phyloP scores from a whole-genome alignment of 2,888 invertebrate genomes.

The Pristionchus japonicus region DNA sequence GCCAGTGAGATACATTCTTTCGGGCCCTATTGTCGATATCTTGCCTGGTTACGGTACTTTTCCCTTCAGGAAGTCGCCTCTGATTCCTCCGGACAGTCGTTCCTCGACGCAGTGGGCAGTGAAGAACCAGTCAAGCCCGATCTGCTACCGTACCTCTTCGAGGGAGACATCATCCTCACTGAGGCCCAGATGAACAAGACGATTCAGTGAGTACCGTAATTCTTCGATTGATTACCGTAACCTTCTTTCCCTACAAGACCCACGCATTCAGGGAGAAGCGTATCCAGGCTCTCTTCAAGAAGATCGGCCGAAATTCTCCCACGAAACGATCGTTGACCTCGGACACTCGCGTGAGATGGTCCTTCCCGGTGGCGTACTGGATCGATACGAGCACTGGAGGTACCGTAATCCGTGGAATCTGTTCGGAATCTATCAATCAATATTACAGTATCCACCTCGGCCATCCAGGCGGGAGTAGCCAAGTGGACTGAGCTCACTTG shows the following conservation, averaged over 20 bases:
- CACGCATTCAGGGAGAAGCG: conserved; percentile 57
- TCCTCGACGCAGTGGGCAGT: conserved; percentile 28
- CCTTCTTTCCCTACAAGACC: conserved; percentile 48
- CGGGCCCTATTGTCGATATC: too few species aligned
- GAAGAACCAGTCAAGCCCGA: conserved; percentile 52
- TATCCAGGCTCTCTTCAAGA: conserved; percentile 42
- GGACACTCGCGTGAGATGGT: conserved; percentile 54
- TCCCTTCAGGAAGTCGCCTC: conserved; percentile 32
- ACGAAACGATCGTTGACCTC: conserved; percentile 63
- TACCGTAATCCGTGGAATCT: conserved; percentile 30
- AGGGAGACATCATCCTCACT: conserved; percentile 71
- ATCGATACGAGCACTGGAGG: conserved; percentile 62
- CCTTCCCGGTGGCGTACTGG: conserved; percentile 64
- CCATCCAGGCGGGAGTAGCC: conserved; percentile 62
- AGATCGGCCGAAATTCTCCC: conserved; percentile 48
- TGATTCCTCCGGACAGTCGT: background rate
- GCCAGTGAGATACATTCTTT: conserved; percentile 2
- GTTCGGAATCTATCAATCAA: background rate
- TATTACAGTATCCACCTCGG: conserved; percentile 57
- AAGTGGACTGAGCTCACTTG: conserved; percentile 69
- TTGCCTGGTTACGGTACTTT: background rate
- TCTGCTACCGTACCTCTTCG: conserved; percentile 67
- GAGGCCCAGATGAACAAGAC: conserved; percentile 63
- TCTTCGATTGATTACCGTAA: background rate
- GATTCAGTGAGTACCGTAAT: conserved; percentile 45